phyloP scores from a whole-genome alignment of 2,888 invertebrate genomes.

The Emmelina monodactyla region DNA sequence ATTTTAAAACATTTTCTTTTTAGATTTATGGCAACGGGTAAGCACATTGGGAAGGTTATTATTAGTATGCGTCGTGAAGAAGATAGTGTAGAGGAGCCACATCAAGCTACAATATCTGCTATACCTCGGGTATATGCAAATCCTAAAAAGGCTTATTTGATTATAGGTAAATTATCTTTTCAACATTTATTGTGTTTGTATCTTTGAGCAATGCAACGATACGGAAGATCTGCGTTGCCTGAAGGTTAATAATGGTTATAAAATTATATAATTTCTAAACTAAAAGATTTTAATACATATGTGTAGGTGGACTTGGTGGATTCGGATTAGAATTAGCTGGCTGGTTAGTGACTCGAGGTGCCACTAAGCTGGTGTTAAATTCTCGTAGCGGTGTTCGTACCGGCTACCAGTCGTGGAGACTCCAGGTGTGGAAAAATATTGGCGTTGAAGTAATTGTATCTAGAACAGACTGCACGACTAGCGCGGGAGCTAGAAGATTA shows the following conservation, averaged over 20 bases:
- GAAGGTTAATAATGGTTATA: no score
- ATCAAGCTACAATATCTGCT: constrained; percentile 69
- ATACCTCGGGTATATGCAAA: constrained; percentile 88
- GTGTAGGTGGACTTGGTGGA: constrained; percentile 85
- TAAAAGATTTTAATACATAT: constrained; percentile 76
- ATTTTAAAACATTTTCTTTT: no score
- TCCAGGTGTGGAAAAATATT: constrained; percentile 64
- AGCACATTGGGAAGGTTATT: constrained; percentile 97
- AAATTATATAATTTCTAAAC: constrained; percentile 83
- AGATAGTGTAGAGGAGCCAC: constrained; percentile 61
- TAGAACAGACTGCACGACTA: constrained; percentile 65
- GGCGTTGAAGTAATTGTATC: constrained; percentile 72
- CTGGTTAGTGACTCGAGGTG: constrained; percentile 90
- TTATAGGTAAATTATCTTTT: constrained; percentile 74
- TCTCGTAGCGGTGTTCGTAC: constrained; percentile 90
- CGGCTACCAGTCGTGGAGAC: constrained; percentile 90
- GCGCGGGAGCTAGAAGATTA: constrained; percentile 69
- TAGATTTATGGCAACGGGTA: constrained; percentile 93
- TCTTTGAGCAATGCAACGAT: no score
- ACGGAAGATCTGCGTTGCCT: no score
- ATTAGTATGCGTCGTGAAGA: constrained; percentile 88
- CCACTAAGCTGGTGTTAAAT: constrained; percentile 82
- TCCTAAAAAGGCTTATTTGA: constrained; percentile 76
- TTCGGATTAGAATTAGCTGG: constrained; percentile 94
- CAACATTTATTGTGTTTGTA: no score